A percentile compares a stretch with the other conserved stretches of the same genome.
These are phyloP conservation scores for Thereva nobilitata DNA, from an alignment of 2,888 invertebrate genomes.

Conservation along the genomic window DNA sequence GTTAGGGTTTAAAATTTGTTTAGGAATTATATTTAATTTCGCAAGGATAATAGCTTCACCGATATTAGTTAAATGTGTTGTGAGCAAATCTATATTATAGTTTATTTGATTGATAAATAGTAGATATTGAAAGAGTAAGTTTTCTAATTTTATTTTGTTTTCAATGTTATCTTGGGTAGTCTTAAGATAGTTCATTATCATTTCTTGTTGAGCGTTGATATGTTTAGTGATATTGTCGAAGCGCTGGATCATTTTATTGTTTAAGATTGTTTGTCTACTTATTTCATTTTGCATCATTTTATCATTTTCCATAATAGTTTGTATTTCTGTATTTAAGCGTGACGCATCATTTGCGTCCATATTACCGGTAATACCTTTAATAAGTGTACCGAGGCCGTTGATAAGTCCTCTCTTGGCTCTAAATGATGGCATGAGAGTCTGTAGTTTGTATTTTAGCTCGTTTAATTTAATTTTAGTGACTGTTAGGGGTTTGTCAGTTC, in stretches of 20 bases:
- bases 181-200: conserved; percentile 34
- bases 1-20: conserved; percentile 37
- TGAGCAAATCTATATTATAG: conserved; percentile 39
- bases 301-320: conserved; percentile 22
- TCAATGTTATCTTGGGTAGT: conserved; percentile 32
- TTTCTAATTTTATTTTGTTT: conserved; percentile 23
- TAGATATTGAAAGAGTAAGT: conserved; percentile 15
- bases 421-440: conserved; percentile 9
- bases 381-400: conserved; percentile 26
- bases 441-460: conserved; percentile 5
- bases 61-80: conserved; percentile 34
- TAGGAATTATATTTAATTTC: conserved; percentile 40
- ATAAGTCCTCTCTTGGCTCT: conserved; percentile 30
- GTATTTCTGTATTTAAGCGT: conserved; percentile 24
- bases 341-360: conserved; percentile 24
- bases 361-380: conserved; percentile 35
- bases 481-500: not conserved
- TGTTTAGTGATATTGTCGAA: conserved; percentile 41
- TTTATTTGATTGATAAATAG: conserved; percentile 37
- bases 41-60: conserved; percentile 40
- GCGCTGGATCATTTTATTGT: conserved; percentile 38
- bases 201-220: conserved; percentile 39
- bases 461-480: conserved; percentile 6
- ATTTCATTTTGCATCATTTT: conserved; percentile 27
- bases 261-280: conserved; percentile 30